These are phyloP conservation scores for Discoglossus pictus DNA, from an alignment of 2,797 vertebrate genomes.

Conservation along the genomic window DNA sequence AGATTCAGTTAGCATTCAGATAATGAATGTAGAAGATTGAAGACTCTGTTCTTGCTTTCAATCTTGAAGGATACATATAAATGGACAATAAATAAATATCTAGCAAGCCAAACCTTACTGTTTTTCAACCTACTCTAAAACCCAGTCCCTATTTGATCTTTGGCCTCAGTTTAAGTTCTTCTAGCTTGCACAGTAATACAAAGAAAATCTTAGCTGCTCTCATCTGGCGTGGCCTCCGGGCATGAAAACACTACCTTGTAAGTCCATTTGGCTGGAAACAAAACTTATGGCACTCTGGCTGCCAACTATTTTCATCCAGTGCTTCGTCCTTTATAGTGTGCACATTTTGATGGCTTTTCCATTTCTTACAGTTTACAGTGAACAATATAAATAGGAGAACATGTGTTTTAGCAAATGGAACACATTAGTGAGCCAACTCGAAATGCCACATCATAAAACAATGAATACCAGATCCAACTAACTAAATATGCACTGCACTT, in stretches of 20 bases:
- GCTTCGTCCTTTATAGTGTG: constrained; percentile 9
- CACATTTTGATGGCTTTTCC: constrained; percentile 13
- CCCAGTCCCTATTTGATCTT: too few species aligned
- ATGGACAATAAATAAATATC: too few species aligned
- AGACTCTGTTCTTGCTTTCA: too few species aligned
- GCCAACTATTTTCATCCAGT: constrained; percentile 13
- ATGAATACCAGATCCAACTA: constrained; percentile 16
- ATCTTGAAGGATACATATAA: too few species aligned
- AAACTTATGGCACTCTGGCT: neutral
- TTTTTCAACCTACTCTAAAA: too few species aligned
- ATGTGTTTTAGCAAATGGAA: constrained; percentile 30
- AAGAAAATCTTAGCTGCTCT: constrained; percentile 1
- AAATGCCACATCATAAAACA: constrained; percentile 33
- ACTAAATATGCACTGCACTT: constrained; percentile 7
- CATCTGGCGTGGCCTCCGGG: neutral
- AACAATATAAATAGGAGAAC: constrained; percentile 23
- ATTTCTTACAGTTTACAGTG: constrained; percentile 14
- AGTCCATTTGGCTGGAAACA: constrained; percentile 4
- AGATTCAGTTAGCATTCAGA: too few species aligned
- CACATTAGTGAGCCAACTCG: constrained; percentile 1
- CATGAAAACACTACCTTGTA: constrained; percentile 7
- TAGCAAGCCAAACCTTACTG: too few species aligned
- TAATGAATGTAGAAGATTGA: too few species aligned
- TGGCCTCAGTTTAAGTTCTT: constrained; percentile 14
- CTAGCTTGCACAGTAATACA: constrained; percentile 6